Evolutionary conservation across 1,140 invertebrate genomes (phyloP).

Genomic region (Tribolium madens): DNA sequence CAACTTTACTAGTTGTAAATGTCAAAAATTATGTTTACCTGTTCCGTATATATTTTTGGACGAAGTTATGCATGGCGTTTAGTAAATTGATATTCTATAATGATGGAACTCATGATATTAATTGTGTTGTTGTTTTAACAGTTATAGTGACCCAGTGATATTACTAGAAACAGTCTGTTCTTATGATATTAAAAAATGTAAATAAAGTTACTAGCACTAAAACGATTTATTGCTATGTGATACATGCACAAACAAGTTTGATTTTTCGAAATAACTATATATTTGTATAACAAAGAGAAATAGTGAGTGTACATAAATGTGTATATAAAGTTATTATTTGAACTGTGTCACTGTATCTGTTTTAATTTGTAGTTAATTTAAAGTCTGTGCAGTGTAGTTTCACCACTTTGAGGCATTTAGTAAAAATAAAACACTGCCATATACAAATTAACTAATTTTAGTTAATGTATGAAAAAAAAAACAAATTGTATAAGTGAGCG

Average conservation of each 20-base stretch:
- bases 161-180: background rate
- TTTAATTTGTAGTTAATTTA: slow-evolving; percentile 20
- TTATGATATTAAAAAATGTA: slow-evolving; percentile 35
- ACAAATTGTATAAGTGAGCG: slow-evolving; percentile 25
- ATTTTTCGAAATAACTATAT: slow-evolving; percentile 27
- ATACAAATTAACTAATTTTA: slow-evolving; percentile 23
- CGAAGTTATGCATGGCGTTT: slow-evolving; percentile 9
- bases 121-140: slow-evolving; percentile 21
- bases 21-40: slow-evolving; percentile 28
- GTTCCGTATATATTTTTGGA: slow-evolving; percentile 6
- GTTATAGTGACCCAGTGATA: slow-evolving; percentile 42
- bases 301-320: slow-evolving; percentile 40
- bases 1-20: slow-evolving; percentile 13
- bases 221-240: slow-evolving; percentile 28
- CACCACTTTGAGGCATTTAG: slow-evolving; percentile 10
- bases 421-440: slow-evolving; percentile 42
- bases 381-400: slow-evolving; percentile 40
- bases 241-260: slow-evolving; percentile 37
- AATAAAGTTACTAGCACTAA: slow-evolving; percentile 18
- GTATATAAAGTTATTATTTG: slow-evolving; percentile 38
- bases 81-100: slow-evolving; percentile 18
- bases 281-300: slow-evolving; percentile 29
- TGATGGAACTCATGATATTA: slow-evolving; percentile 25
- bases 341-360: slow-evolving; percentile 42
- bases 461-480: slow-evolving; percentile 25